Evolutionary conservation across 2,888 invertebrate species (phyloP).

Genomic region (Epsilonema sp.): DNA sequence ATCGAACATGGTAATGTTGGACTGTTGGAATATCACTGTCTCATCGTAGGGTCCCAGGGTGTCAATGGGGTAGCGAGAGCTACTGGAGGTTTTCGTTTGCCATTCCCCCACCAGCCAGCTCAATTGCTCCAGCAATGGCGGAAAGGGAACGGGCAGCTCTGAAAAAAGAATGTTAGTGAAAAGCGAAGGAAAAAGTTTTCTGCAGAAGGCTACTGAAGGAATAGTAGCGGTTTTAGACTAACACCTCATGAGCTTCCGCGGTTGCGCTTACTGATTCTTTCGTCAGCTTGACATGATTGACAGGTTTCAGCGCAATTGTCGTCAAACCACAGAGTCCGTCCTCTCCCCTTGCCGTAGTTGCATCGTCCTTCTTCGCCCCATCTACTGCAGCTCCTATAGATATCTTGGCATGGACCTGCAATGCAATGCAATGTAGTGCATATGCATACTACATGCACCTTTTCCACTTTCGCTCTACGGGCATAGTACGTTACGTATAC

Average conservation of each 20-base stretch:
- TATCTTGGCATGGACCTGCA: constrained; percentile 23
- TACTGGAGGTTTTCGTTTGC: constrained; percentile 12
- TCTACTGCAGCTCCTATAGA: constrained; percentile 19
- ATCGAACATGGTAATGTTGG: constrained; percentile 22
- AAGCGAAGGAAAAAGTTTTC: not conserved
- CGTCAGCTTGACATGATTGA: constrained; percentile 13
- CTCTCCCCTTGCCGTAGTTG: constrained; percentile 17
- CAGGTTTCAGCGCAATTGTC: constrained; percentile 24
- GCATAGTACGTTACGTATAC: too few relatives aligned
- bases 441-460: too few relatives aligned
- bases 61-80: constrained; percentile 16
- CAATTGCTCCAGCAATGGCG: constrained; percentile 21
- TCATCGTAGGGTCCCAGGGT: constrained; percentile 18
- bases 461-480: too few relatives aligned
- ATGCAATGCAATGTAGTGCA: too few relatives aligned
- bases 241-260: too few relatives aligned
- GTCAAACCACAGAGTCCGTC: constrained; percentile 20
- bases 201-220: too few relatives aligned
- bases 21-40: constrained; percentile 16
- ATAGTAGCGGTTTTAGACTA: too few relatives aligned
- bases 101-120: constrained; percentile 23
- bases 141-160: constrained; percentile 18
- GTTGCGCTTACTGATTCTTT: not conserved
- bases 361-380: constrained; percentile 23
- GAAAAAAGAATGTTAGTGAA: not conserved